Conservation (phyloP, 2,888 invertebrate genomes). For the Ectemnius lituratus region DNA sequence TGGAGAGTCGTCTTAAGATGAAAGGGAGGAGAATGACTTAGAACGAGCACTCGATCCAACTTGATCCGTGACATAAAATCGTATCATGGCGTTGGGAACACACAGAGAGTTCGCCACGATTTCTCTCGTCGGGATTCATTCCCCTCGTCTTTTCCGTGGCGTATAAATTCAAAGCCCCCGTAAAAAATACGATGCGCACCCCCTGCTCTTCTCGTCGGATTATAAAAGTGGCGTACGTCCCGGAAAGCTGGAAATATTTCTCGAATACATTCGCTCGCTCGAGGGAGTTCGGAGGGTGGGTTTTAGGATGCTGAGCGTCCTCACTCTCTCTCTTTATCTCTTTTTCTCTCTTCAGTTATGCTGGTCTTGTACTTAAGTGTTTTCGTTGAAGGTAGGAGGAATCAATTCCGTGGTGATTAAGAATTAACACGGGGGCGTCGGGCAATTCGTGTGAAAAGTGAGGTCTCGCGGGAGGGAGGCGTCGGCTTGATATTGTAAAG, state of each 20-base stretch:
- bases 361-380: too few relatives aligned
- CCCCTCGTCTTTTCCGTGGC: conserved; percentile 23
- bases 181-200: conserved; percentile 7
- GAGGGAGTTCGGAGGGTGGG: neutral
- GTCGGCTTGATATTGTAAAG: neutral
- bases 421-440: neutral
- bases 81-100: too few relatives aligned
- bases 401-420: conserved; percentile 7
- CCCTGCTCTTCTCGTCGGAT: conserved; percentile 3
- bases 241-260: conserved; percentile 36
- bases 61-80: too few relatives aligned
- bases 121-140: conserved; percentile 21
- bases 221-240: conserved; percentile 13
- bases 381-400: neutral
- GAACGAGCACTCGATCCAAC: too few relatives aligned
- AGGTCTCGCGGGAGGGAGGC: neutral
- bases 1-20: conserved; percentile 15
- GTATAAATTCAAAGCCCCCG: conserved; percentile 29
- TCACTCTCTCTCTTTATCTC: too few relatives aligned
- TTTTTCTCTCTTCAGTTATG: too few relatives aligned
- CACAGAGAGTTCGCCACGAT: conserved; percentile 11
- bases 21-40: neutral
- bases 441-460: conserved; percentile 1
- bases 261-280: conserved; percentile 6
- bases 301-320: too few relatives aligned